phyloP scores from a whole-genome alignment of 2,888 invertebrate species.

The Alloplasta piceator region DNA sequence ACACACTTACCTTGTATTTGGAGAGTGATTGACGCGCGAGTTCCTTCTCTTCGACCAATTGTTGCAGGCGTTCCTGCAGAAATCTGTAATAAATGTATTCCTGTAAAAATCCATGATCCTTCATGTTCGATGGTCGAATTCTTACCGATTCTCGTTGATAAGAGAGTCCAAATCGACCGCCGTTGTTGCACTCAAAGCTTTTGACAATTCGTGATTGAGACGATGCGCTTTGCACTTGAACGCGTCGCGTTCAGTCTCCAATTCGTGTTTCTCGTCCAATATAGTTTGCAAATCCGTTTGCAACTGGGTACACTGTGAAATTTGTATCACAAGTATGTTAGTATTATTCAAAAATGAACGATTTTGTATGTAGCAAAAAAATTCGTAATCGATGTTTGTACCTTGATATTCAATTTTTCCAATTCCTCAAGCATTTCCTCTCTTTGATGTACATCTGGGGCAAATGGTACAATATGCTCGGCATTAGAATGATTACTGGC shows the following conservation, averaged over 20 bases:
- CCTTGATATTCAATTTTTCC: constrained; percentile 87
- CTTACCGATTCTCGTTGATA: constrained; percentile 90
- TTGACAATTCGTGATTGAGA: constrained; percentile 91
- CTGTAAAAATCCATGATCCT: constrained; percentile 10
- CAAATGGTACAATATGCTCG: constrained; percentile 71
- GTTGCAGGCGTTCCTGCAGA: constrained; percentile 91
- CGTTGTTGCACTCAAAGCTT: constrained; percentile 85
- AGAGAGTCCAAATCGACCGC: constrained; percentile 92
- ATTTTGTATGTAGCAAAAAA: background rate
- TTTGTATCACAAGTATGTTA: constrained; percentile 6
- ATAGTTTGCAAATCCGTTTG: constrained; percentile 91
- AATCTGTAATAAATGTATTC: constrained; percentile 83
- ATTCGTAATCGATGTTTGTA: constrained; percentile 72
- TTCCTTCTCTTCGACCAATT: constrained; percentile 91
- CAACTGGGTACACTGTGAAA: constrained; percentile 88
- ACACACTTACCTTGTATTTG: constrained; percentile 88
- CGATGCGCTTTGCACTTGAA: constrained; percentile 93
- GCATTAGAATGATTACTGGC: constrained; percentile 79
- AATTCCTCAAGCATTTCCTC: constrained; percentile 88
- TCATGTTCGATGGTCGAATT: background rate
- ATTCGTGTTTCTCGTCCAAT: constrained; percentile 93
- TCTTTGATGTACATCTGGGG: constrained; percentile 86
- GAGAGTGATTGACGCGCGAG: constrained; percentile 89
- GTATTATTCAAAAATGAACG: background rate
- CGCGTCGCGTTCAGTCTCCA: constrained; percentile 91